phyloP scores from a whole-genome alignment of 2,888 invertebrate genomes.

The Xestia sexstrigata region DNA sequence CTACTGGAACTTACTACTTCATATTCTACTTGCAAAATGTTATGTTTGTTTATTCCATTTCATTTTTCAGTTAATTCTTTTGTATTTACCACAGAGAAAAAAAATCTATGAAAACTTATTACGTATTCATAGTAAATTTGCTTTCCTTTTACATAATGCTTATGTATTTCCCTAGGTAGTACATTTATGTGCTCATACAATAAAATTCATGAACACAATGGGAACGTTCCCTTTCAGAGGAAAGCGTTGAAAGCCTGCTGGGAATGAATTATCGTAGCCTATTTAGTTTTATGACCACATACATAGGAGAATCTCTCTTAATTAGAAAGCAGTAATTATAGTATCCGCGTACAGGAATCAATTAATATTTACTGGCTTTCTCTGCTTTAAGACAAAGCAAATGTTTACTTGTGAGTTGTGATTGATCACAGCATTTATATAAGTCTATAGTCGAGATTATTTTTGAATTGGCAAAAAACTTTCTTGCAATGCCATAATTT shows the following conservation, averaged over 20 bases:
- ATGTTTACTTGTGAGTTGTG: not conserved
- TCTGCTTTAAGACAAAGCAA: not conserved
- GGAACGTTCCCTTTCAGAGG: slow-evolving; percentile 45
- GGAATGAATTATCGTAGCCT: slow-evolving; percentile 61
- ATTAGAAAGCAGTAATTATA: slow-evolving; percentile 39
- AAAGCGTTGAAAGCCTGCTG: slow-evolving; percentile 41
- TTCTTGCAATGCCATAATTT: not conserved
- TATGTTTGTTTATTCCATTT: slow-evolving; percentile 18
- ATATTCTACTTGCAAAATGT: slow-evolving; percentile 27
- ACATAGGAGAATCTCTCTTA: slow-evolving; percentile 42
- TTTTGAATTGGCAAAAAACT: not conserved
- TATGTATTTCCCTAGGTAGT: slow-evolving; percentile 24
- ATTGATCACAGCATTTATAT: not conserved
- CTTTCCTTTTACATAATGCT: slow-evolving; percentile 13
- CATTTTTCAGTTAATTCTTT: slow-evolving; percentile 5
- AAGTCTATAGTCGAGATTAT: not conserved
- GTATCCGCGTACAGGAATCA: not conserved
- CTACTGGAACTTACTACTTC: slow-evolving; percentile 24
- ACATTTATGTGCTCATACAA: slow-evolving; percentile 27
- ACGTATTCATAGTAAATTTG: slow-evolving; percentile 11
- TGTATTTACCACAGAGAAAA: not conserved
- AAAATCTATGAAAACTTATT: slow-evolving; percentile 8
- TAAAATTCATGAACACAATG: slow-evolving; percentile 50
- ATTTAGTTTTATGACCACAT: slow-evolving; percentile 49
- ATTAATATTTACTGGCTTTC: slow-evolving; percentile 6